These are phyloP conservation scores for Meles meles DNA, from an alignment of 2,113 vertebrate species.

Conservation along the genomic window DNA sequence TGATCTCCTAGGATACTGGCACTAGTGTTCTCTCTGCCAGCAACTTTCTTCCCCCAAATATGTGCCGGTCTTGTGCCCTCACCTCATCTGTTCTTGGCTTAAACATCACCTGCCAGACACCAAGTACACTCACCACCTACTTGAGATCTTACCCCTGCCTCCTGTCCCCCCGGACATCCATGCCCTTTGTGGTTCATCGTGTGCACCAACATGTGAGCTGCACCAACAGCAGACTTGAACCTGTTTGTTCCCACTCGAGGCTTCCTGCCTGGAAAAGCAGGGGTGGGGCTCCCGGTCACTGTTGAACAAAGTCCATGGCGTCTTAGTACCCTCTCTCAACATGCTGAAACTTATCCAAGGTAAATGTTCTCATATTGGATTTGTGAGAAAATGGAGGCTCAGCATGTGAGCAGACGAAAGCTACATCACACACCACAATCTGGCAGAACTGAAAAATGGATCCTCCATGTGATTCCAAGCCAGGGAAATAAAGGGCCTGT, in stretches of 20 bases:
- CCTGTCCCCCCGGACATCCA: rapidly evolving
- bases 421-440: rapidly evolving
- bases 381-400: background rate
- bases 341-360: background rate
- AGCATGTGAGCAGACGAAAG: background rate
- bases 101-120: background rate
- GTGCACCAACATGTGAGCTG: rapidly evolving
- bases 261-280: background rate
- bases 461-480: background rate
- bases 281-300: rapidly evolving
- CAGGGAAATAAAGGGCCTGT: background rate
- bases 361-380: background rate
- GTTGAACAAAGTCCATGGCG: rapidly evolving
- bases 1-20: rapidly evolving
- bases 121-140: rapidly evolving
- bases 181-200: background rate
- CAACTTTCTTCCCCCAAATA: too few relatives aligned
- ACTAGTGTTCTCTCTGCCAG: background rate
- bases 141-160: background rate
- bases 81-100: background rate
- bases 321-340: background rate
- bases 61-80: rapidly evolving
- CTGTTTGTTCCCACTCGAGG: rapidly evolving
- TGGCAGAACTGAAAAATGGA: background rate
- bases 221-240: rapidly evolving